phyloP scores from a whole-genome alignment of 1,140 invertebrate species.

The Tetraneura akinire region DNA sequence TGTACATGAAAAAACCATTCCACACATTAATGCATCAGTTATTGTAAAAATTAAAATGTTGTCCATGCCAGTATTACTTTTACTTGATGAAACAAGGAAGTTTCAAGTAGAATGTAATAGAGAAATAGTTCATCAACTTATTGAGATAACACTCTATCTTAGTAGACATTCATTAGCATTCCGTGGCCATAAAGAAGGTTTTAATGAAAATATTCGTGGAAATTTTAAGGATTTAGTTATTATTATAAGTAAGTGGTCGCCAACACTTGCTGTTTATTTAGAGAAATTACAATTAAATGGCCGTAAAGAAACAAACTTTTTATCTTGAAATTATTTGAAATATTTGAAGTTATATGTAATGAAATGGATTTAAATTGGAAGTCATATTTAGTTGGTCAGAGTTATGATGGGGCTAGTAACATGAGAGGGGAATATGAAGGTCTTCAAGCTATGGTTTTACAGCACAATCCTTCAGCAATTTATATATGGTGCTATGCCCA shows the following conservation, averaged over 20 bases:
- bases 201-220: constrained; percentile 1
- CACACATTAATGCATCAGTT: constrained; percentile 2
- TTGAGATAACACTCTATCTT: not conserved
- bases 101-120: not conserved
- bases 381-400: not conserved
- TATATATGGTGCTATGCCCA: constrained; percentile 13
- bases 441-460: too few relatives aligned
- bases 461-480: not conserved
- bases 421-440: too few relatives aligned
- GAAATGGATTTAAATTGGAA: constrained; percentile 11
- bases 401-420: too few relatives aligned
- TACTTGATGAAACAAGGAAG: not conserved
- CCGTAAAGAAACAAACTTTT: constrained; percentile 5
- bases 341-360: not conserved
- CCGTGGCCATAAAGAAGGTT: not conserved
- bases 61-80: not conserved
- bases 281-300: not conserved
- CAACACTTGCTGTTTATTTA: not conserved
- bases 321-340: not conserved
- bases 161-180: not conserved
- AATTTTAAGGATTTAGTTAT: constrained; percentile 9
- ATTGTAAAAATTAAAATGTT: constrained; percentile 7
- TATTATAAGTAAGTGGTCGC: constrained; percentile 3
- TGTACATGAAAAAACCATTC: not conserved
- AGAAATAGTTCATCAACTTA: constrained; percentile 16